Conservation (phyloP, 2,797 vertebrate genomes). For the Amblyraja radiata region DNA sequence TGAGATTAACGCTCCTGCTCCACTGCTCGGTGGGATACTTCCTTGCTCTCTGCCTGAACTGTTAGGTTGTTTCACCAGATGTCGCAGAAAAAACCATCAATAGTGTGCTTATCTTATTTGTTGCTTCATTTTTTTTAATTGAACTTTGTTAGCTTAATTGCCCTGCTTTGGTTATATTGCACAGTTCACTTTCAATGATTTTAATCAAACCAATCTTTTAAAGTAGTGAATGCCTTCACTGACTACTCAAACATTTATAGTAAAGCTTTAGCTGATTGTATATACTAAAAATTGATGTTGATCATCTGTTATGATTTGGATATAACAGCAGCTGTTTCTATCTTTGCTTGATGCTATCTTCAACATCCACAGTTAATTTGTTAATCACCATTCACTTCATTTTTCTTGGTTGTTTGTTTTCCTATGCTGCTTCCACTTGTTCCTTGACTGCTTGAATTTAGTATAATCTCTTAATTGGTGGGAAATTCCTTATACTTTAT, state of each 20-base stretch:
- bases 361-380: background rate
- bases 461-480: background rate
- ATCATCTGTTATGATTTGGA: background rate
- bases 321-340: background rate
- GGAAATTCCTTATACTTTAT: background rate
- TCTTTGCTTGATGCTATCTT: background rate
- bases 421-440: background rate
- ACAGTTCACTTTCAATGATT: constrained; percentile 50
- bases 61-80: constrained; percentile 65
- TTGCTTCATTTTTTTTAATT: constrained; percentile 49
- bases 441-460: background rate
- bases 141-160: constrained; percentile 54
- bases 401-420: background rate
- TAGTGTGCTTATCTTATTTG: constrained; percentile 45
- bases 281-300: background rate
- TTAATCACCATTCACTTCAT: background rate
- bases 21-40: constrained; percentile 60
- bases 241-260: background rate
- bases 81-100: constrained; percentile 58
- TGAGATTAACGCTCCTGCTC: constrained; percentile 52
- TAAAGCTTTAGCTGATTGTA: background rate
- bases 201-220: constrained; percentile 43
- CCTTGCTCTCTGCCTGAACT: constrained; percentile 48
- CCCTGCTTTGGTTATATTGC: constrained; percentile 57
- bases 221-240: background rate